A percentile compares a stretch with the other conserved stretches of the same genome.
Evolutionary conservation across 2,888 invertebrate species (phyloP).

Genomic region (Augiades crinisus): DNA sequence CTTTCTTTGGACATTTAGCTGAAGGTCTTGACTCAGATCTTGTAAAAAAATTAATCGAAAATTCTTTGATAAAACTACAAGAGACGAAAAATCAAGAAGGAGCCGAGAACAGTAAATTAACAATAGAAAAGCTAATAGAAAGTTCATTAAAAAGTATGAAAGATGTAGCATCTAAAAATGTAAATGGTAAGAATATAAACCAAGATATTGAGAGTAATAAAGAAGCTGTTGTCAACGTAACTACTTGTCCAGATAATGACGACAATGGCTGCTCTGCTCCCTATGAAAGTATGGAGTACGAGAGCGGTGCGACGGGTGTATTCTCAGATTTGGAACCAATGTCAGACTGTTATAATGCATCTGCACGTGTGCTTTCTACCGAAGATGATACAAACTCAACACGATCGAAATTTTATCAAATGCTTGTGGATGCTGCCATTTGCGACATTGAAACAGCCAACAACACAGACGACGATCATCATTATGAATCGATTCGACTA

Average conservation of each 20-base stretch:
- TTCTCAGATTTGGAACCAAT: slow-evolving; percentile 79
- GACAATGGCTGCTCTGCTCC: slow-evolving; percentile 85
- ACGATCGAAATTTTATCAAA: slow-evolving; percentile 87
- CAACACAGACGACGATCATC: slow-evolving; percentile 84
- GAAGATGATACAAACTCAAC: slow-evolving; percentile 85
- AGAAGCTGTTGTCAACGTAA: slow-evolving; percentile 43
- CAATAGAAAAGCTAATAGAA: slow-evolving; percentile 77
- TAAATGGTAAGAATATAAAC: slow-evolving; percentile 42
- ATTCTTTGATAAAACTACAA: slow-evolving; percentile 83
- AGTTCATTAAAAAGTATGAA: slow-evolving; percentile 69
- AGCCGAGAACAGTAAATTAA: slow-evolving; percentile 66
- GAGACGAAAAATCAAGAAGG: slow-evolving; percentile 71
- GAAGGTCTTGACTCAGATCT: slow-evolving; percentile 83
- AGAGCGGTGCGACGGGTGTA: slow-evolving; percentile 78
- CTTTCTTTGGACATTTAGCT: slow-evolving; percentile 83
- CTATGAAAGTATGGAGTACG: slow-evolving; percentile 88
- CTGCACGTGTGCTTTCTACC: slow-evolving; percentile 83
- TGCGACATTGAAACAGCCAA: slow-evolving; percentile 85
- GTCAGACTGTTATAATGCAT: slow-evolving; percentile 88
- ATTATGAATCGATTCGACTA: slow-evolving; percentile 86
- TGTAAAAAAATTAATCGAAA: slow-evolving; percentile 84
- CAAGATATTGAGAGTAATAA: slow-evolving; percentile 45
- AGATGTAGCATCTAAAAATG: slow-evolving; percentile 50
- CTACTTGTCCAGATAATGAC: slow-evolving; percentile 59
- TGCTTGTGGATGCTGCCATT: slow-evolving; percentile 85